phyloP scores from a whole-genome alignment of 2,113 vertebrate species.

The Thermophis baileyi region DNA sequence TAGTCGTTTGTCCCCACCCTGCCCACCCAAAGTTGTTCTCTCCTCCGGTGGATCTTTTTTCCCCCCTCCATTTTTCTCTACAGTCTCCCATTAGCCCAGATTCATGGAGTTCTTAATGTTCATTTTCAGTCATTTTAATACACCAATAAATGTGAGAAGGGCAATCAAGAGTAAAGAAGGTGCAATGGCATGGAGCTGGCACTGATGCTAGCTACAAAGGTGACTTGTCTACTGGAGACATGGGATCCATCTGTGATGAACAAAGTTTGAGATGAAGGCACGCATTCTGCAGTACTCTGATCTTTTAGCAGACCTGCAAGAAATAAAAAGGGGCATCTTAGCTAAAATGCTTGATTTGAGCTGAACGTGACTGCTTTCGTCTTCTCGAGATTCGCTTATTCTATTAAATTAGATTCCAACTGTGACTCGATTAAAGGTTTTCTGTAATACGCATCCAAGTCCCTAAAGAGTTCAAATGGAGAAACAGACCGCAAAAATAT shows the following conservation, averaged over 20 bases:
- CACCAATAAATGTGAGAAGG: conserved; percentile 84
- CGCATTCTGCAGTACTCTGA: conserved; percentile 88
- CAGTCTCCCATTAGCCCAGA: conserved; percentile 83
- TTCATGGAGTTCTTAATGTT: conserved; percentile 87
- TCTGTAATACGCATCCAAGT: conserved; percentile 52
- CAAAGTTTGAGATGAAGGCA: conserved; percentile 98
- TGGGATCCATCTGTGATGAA: conserved; percentile 88
- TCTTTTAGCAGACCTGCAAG: conserved; percentile 95
- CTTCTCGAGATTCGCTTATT: conserved; percentile 62
- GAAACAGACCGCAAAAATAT: conserved; percentile 50
- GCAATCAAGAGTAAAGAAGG: conserved; percentile 82
- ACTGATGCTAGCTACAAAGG: conserved; percentile 84
- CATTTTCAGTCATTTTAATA: conserved; percentile 86
- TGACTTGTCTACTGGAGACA: conserved; percentile 85
- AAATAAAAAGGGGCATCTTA: conserved; percentile 77
- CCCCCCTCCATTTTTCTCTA: conserved; percentile 73
- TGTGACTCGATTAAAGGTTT: conserved; percentile 65
- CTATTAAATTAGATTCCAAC: conserved; percentile 68
- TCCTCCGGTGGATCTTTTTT: conserved; percentile 72
- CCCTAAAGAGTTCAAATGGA: conserved; percentile 38
- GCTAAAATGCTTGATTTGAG: conserved; percentile 66
- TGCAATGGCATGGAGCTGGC: conserved; percentile 82
- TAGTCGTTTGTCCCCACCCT: conserved; percentile 78
- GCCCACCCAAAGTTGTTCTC: conserved; percentile 75
- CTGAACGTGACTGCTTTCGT: conserved; percentile 64